Conservation (phyloP, 2,113 vertebrate genomes). For the Corythornis madagascariensis region DNA sequence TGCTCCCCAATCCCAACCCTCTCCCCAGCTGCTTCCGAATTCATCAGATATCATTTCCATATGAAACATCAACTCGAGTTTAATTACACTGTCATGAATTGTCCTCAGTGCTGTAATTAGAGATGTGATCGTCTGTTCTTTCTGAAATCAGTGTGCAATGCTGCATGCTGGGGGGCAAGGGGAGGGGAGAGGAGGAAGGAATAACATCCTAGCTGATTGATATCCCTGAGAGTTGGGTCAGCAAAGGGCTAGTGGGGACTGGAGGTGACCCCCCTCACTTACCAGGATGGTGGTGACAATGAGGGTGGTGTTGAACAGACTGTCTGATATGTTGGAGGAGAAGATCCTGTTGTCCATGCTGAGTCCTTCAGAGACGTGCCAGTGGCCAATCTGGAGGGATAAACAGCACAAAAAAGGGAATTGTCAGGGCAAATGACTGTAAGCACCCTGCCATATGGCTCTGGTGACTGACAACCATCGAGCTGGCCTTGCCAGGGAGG, state of each 20-base stretch:
- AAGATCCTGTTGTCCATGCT: constrained; percentile 93
- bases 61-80: constrained; percentile 42
- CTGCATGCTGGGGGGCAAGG: not conserved
- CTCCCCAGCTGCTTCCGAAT: constrained; percentile 43
- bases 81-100: constrained; percentile 45
- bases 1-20: not conserved
- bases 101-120: constrained; percentile 36
- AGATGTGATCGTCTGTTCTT: constrained; percentile 4
- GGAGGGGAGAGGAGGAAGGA: not conserved
- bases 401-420: constrained; percentile 22
- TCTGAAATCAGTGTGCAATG: not conserved
- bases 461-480: not conserved
- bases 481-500: not conserved
- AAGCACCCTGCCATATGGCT: not conserved
- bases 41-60: constrained; percentile 70
- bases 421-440: not conserved
- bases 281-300: constrained; percentile 98
- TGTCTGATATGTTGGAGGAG: constrained; percentile 90
- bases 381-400: constrained; percentile 91
- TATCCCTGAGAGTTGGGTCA: not conserved
- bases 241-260: not conserved
- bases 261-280: constrained; percentile 72
- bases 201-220: not conserved
- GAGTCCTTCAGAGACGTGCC: constrained; percentile 94
- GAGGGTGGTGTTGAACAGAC: constrained; percentile 95